Conservation (phyloP, 1,140 invertebrate species). For the Limonius californicus region DNA sequence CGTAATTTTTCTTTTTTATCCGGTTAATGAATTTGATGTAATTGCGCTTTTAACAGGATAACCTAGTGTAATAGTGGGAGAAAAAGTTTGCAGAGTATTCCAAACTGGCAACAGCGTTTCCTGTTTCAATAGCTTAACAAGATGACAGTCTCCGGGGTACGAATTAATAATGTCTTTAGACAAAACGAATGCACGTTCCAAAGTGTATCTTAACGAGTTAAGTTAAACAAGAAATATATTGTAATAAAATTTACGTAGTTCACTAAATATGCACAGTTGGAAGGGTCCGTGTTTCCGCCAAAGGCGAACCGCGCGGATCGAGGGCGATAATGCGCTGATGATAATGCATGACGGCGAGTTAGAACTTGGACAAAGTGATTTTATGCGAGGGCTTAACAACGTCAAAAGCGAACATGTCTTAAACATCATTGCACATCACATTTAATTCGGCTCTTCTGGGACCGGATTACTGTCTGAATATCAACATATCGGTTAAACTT, state of each 20-base stretch:
- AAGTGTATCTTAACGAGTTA: conserved; percentile 28
- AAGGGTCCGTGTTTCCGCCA: conserved; percentile 12
- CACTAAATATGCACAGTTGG: conserved; percentile 7
- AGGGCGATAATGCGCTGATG: conserved; percentile 5
- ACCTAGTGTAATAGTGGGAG: no score
- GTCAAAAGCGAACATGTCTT: conserved; percentile 11
- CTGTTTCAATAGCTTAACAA: conserved; percentile 5
- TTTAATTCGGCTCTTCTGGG: conserved; percentile 2
- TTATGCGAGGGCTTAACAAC: conserved; percentile 12
- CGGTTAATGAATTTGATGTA: no score
- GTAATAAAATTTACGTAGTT: conserved; percentile 25
- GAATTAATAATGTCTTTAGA: conserved; percentile 7
- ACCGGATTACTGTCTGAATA: conserved; percentile 12
- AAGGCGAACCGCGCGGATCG: conserved; percentile 3
- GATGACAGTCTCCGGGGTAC: conserved; percentile 2
- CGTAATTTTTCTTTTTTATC: no score
- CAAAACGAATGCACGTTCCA: not conserved
- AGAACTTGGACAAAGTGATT: conserved; percentile 12
- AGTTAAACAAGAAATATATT: conserved; percentile 25
- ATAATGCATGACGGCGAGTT: conserved; percentile 10
- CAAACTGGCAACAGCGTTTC: not conserved
- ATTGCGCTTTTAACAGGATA: no score
- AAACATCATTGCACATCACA: conserved; percentile 15
- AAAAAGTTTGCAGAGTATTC: no score
- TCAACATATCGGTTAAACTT: conserved; percentile 12